A percentile compares a stretch with the other conserved stretches of the same genome.
Evolutionary conservation across 2,888 invertebrate species (phyloP).

Genomic region (Tinea semifulvella): DNA sequence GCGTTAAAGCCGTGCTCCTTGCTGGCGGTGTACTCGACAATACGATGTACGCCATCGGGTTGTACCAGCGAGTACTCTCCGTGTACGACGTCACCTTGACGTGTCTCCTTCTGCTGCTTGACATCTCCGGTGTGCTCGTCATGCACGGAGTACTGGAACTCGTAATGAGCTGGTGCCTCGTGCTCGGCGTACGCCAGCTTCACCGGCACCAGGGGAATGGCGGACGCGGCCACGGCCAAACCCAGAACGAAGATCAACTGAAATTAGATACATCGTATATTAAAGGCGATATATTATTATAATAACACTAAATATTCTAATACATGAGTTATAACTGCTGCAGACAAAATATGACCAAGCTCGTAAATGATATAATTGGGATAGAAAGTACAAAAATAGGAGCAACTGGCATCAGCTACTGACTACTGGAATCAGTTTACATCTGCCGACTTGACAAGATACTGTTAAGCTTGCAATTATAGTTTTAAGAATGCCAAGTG

Average conservation of each 20-base stretch:
- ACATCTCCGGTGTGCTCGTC: conserved; percentile 52
- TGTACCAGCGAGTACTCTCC: conserved; percentile 60
- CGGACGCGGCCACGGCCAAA: conserved; percentile 27
- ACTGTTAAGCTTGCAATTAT: too few relatives aligned
- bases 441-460: too few relatives aligned
- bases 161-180: conserved; percentile 49
- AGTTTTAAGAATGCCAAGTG: too few relatives aligned
- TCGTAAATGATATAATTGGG: too few relatives aligned
- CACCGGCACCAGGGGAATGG: conserved; percentile 32
- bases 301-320: not conserved
- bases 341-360: too few relatives aligned
- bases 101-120: conserved; percentile 54
- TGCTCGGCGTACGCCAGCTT: conserved; percentile 41
- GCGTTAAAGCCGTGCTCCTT: conserved; percentile 55
- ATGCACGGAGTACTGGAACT: conserved; percentile 53
- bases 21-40: conserved; percentile 56
- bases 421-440: too few relatives aligned
- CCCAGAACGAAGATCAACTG: not conserved
- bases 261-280: not conserved
- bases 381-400: too few relatives aligned
- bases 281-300: not conserved
- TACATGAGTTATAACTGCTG: too few relatives aligned
- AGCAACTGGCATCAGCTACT: too few relatives aligned
- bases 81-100: conserved; percentile 48
- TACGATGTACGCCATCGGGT: conserved; percentile 51